Conservation (phyloP, 2,113 vertebrate genomes). For the Theristicus caerulescens region DNA sequence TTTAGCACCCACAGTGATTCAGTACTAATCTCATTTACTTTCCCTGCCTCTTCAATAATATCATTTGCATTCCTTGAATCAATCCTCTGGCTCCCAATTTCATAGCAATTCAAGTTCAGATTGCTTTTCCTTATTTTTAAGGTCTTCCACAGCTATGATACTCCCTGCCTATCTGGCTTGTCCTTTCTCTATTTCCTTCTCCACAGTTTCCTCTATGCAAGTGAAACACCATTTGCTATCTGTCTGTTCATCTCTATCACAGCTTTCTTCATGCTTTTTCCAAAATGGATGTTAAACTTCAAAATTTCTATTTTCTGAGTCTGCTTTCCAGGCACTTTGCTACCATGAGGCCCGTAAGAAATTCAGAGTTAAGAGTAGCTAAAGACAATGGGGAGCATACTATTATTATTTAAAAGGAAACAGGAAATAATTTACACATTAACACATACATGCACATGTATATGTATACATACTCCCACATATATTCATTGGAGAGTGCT, state of each 20-base stretch:
- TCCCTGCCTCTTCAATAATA: background rate
- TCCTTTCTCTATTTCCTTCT: background rate
- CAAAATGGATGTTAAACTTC: background rate
- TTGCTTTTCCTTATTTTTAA: background rate
- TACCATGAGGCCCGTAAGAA: background rate
- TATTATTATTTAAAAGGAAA: background rate
- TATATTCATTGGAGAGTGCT: background rate
- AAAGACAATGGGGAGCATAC: background rate
- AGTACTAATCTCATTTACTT: background rate
- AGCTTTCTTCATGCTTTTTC: background rate
- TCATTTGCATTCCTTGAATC: background rate
- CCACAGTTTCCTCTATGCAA: background rate
- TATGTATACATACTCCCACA: rapidly evolving
- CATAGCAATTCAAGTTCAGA: background rate
- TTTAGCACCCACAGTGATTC: background rate
- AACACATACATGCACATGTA: rapidly evolving
- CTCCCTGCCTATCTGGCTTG: background rate
- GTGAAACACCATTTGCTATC: background rate
- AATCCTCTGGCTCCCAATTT: background rate
- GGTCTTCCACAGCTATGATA: background rate
- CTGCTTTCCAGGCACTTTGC: background rate
- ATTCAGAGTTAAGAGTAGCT: background rate
- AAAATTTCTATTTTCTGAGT: background rate
- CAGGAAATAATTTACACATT: background rate
- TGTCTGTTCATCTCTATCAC: background rate